Evolutionary conservation across 1,140 invertebrate genomes (phyloP).

Genomic region (Apocrypta bakeri): DNA sequence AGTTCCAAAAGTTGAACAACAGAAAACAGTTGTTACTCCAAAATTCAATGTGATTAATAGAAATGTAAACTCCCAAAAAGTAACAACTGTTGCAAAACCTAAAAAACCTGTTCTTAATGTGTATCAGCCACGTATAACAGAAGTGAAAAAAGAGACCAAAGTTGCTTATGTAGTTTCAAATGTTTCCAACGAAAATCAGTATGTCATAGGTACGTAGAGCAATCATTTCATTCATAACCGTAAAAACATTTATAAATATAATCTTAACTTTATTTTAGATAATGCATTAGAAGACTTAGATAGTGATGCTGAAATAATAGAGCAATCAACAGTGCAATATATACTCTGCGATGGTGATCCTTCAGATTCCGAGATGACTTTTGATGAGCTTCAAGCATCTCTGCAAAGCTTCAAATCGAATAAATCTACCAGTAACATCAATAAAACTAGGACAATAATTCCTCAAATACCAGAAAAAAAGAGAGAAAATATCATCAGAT

Average conservation of each 20-base stretch:
- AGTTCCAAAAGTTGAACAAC: slow-evolving; percentile 8
- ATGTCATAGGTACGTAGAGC: slow-evolving; percentile 27
- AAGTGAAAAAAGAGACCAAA: slow-evolving; percentile 18
- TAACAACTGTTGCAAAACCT: not conserved
- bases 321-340: slow-evolving; percentile 70
- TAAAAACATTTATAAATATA: not conserved
- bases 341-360: slow-evolving; percentile 65
- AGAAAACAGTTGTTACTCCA: not conserved
- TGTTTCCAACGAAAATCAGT: slow-evolving; percentile 16
- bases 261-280: slow-evolving; percentile 15
- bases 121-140: not conserved
- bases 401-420: slow-evolving; percentile 57
- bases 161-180: slow-evolving; percentile 28
- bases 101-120: not conserved
- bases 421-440: slow-evolving; percentile 16
- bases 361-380: slow-evolving; percentile 70
- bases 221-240: not conserved
- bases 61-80: not conserved
- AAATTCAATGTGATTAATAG: not conserved
- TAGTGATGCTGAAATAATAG: slow-evolving; percentile 61
- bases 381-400: slow-evolving; percentile 67
- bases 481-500: slow-evolving; percentile 24
- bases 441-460: slow-evolving; percentile 45
- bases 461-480: slow-evolving; percentile 10
- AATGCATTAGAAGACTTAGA: slow-evolving; percentile 39